These are phyloP conservation scores for Coleophora flavipennella DNA, from an alignment of 2,888 invertebrate species.

Conservation along the genomic window DNA sequence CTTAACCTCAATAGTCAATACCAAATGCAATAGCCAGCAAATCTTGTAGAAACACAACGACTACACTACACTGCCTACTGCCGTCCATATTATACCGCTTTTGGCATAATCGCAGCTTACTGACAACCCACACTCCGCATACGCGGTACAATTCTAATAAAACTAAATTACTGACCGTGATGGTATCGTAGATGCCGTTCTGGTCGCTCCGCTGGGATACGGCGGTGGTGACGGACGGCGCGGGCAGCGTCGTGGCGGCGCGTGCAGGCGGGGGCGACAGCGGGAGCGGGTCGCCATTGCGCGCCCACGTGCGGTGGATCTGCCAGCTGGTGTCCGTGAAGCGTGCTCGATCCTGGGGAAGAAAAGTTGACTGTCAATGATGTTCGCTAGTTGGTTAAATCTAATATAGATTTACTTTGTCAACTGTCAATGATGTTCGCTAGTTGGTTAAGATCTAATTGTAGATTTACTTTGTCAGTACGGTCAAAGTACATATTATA, in stretches of 20 bases:
- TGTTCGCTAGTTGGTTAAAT: no score
- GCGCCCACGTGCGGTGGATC: conserved; percentile 79
- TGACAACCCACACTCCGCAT: not conserved
- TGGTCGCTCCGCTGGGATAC: conserved; percentile 39
- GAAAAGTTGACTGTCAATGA: not conserved
- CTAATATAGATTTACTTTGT: no score
- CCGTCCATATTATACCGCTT: no score
- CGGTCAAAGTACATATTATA: no score
- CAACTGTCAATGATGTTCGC: no score
- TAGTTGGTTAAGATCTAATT: no score
- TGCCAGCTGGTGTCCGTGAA: conserved; percentile 83
- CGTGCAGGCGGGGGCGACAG: conserved; percentile 48
- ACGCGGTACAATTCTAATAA: no score
- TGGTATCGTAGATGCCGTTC: conserved; percentile 66
- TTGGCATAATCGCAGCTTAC: not conserved
- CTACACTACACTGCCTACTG: no score
- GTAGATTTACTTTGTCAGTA: not conserved
- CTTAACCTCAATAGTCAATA: no score
- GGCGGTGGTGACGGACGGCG: conserved; percentile 27
- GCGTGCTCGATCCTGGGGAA: conserved; percentile 75
- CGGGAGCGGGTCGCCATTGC: conserved; percentile 59
- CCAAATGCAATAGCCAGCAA: no score
- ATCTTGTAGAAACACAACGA: no score
- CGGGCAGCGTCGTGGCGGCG: conserved; percentile 26
- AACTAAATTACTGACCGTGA: conserved; percentile 40